Evolutionary conservation across 2,888 invertebrate species (phyloP).

Genomic region (Phytoseiulus persimilis): DNA sequence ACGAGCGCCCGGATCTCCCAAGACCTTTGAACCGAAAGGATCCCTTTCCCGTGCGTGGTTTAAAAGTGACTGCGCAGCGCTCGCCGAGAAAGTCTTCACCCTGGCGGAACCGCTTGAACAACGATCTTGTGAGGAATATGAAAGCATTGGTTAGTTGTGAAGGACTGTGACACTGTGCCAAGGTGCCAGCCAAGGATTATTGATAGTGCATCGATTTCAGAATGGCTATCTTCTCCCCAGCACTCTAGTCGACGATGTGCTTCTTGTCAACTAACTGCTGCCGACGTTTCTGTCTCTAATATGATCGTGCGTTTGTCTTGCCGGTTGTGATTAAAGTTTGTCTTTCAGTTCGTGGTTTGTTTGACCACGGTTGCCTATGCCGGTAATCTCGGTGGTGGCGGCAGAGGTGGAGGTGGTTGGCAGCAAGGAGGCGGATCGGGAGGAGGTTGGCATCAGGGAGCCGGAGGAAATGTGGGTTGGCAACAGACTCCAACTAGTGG

Average conservation of each 20-base stretch:
- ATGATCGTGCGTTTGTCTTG: not conserved
- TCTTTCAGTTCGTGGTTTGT: not conserved
- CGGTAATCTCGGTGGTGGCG: not conserved
- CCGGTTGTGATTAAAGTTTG: not conserved
- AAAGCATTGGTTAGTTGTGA: not conserved
- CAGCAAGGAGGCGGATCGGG: not conserved
- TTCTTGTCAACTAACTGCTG: not conserved
- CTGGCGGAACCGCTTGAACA: not conserved
- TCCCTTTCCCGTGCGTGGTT: not conserved
- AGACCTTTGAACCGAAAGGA: not conserved
- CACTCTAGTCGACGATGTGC: not conserved
- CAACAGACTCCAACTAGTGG: not conserved
- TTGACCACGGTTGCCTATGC: not conserved
- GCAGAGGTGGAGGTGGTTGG: slow-evolving; percentile 5
- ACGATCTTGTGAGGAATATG: not conserved
- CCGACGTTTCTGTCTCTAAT: not conserved
- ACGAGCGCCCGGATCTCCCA: not conserved
- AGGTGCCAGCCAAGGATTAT: not conserved
- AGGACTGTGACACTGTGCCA: not conserved
- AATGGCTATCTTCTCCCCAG: not conserved
- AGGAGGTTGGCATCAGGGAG: not conserved
- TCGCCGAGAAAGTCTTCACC: not conserved
- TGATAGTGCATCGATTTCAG: not conserved
- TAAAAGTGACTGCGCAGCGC: not conserved
- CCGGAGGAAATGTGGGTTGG: not conserved